These are phyloP conservation scores for Horisme vitalbata DNA, from an alignment of 2,888 invertebrate genomes.

Conservation along the genomic window DNA sequence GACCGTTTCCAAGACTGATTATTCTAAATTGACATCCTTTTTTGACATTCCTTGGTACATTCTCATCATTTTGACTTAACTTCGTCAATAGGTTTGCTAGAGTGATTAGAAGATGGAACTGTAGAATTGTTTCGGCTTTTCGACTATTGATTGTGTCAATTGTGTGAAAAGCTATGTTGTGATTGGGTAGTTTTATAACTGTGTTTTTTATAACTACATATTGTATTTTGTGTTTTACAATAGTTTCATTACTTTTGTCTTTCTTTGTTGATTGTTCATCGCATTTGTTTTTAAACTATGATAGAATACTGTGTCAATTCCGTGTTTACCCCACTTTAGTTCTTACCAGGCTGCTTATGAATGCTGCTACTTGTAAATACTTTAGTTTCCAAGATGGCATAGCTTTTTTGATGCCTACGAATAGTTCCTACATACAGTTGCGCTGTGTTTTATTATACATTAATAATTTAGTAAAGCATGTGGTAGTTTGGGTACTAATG, in stretches of 20 bases:
- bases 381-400: conserved; percentile 18
- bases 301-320: conserved; percentile 10
- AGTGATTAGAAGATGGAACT: conserved; percentile 56
- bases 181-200: conserved; percentile 37
- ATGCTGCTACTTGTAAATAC: background rate
- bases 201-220: conserved; percentile 27
- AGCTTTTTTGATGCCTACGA: conserved; percentile 17
- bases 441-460: conserved; percentile 19
- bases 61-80: conserved; percentile 40
- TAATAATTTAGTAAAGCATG: conserved; percentile 11
- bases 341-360: conserved; percentile 6
- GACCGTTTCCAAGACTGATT: conserved; percentile 79
- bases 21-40: conserved; percentile 71
- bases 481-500: background rate
- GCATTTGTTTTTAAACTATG: conserved; percentile 4
- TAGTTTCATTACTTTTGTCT: conserved; percentile 17
- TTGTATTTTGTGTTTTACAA: conserved; percentile 22
- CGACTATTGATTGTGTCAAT: conserved; percentile 72
- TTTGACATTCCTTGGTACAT: conserved; percentile 68
- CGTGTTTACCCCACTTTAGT: conserved; percentile 1
- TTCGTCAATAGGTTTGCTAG: conserved; percentile 52
- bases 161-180: conserved; percentile 58
- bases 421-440: conserved; percentile 27
- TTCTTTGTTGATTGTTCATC: conserved; percentile 9
- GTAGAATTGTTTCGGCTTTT: conserved; percentile 63